These are phyloP conservation scores for Nomada ferruginata DNA, from an alignment of 2,888 invertebrate genomes.

Conservation along the genomic window DNA sequence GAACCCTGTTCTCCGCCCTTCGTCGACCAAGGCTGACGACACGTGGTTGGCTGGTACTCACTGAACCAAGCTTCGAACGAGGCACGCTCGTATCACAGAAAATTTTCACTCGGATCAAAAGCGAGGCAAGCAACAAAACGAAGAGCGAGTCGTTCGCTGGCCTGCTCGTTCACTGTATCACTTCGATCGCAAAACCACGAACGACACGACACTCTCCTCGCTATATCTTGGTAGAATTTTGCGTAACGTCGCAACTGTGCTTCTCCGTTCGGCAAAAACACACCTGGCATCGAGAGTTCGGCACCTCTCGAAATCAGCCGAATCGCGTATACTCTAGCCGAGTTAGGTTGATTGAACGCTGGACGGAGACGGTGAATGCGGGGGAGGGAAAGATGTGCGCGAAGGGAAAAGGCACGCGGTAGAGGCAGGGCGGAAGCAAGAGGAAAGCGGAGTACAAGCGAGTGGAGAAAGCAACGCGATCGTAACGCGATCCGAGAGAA, in stretches of 20 bases:
- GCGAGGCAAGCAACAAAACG: neutral
- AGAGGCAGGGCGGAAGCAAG: neutral
- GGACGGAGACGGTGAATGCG: neutral
- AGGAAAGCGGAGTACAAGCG: constrained; percentile 9
- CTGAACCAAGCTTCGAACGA: neutral
- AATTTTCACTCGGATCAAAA: neutral
- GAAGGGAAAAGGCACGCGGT: neutral
- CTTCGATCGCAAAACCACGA: neutral
- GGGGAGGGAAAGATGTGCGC: neutral
- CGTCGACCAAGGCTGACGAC: constrained; percentile 14
- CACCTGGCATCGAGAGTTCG: neutral
- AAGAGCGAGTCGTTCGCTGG: too few relatives aligned
- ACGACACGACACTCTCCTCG: neutral
- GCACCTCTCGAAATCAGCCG: too few relatives aligned
- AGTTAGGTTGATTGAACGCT: neutral
- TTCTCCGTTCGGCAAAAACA: too few relatives aligned
- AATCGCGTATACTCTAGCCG: too few relatives aligned
- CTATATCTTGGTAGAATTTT: neutral
- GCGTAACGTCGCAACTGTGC: too few relatives aligned
- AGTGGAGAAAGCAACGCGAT: constrained; percentile 10
- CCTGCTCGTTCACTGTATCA: neutral
- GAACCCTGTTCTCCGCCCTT: constrained; percentile 7
- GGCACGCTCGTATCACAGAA: constrained; percentile 19
- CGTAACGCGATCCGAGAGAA: constrained; percentile 15
- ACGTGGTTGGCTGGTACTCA: constrained; percentile 27